phyloP scores from a whole-genome alignment of 2,888 invertebrate species.

The Xiphydria camelus region DNA sequence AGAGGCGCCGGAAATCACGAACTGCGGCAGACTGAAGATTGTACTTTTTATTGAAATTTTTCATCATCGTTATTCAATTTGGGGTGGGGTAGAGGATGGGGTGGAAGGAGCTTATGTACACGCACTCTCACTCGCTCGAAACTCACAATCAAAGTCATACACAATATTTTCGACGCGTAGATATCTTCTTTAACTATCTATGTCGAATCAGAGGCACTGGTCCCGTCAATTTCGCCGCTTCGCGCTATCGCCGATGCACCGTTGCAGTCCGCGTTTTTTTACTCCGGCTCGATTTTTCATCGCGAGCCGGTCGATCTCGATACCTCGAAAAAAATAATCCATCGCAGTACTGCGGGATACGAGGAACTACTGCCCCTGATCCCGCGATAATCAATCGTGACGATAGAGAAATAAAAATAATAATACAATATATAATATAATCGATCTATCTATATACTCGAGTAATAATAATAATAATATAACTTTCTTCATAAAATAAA shows the following conservation, averaged over 20 bases:
- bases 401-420: conserved; percentile 34
- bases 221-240: no score
- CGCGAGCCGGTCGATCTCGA: no score
- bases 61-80: conserved; percentile 39
- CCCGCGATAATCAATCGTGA: conserved; percentile 36
- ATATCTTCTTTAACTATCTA: conserved; percentile 37
- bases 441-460: conserved; percentile 46
- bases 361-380: conserved; percentile 34
- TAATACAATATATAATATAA: conserved; percentile 38
- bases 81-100: conserved; percentile 27
- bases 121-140: conserved; percentile 35
- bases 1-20: no score
- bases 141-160: conserved; percentile 24
- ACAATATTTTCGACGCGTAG: conserved; percentile 19
- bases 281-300: no score
- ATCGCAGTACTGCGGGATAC: no score
- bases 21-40: conserved; percentile 38
- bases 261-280: no score
- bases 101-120: conserved; percentile 49
- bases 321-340: no score
- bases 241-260: no score
- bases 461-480: conserved; percentile 48
- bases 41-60: conserved; percentile 55
- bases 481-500: conserved; percentile 52
- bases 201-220: conserved; percentile 34